Base-by-base conservation (phyloP, 2,888 invertebrate genomes). In the Ephialtes manifestator region DNA sequence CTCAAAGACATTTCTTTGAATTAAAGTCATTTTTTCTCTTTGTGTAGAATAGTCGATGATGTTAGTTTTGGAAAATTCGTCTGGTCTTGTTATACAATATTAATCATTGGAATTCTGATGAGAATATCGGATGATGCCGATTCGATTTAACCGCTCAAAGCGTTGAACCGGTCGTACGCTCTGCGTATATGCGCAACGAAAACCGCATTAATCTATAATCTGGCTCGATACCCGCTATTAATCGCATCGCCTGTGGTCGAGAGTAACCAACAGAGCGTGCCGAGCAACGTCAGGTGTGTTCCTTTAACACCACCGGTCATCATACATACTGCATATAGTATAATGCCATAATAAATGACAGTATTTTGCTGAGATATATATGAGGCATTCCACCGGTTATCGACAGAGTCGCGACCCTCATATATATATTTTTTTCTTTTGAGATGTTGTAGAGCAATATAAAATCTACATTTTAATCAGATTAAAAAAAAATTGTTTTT, bases 121-220 rank as follows among this genome's bases (percentile, higher is more conserved):
- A 35, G 35, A 63, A 31, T 51, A 51, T 51, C 51, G 5, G 51
- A 51, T 10, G 51, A 51, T 18, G 51, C 51, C 4, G 20, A 51
- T 51, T 51, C 51, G 51, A 51, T 51, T 51, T 51, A 51, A 51
- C 51, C 51, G 51, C 51, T 18, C 18, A 8, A 18, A n/a, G 51
- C 58, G 28, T 58, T 13, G 58, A 58, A 28, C 24, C 20, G 28
- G 7, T 51, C 51, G 51, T 51, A 10, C 15, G 58, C 20, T 20
- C 55, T 4, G 13, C n/a, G 48, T 48, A 13, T 48, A 48, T 15
- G 48, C 48, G 55, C 55, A 55, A 24, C 58, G 58, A 58, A 65
- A 65, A 65, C 39, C 65, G 20, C 65, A 65, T 65, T 65, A 65
- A 65, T 39, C 65, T 18, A 20, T 20, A 65, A 65, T 65, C 39